These are phyloP conservation scores for Chionoecetes opilio DNA, from an alignment of 1,140 invertebrate genomes.

Conservation along the genomic window DNA sequence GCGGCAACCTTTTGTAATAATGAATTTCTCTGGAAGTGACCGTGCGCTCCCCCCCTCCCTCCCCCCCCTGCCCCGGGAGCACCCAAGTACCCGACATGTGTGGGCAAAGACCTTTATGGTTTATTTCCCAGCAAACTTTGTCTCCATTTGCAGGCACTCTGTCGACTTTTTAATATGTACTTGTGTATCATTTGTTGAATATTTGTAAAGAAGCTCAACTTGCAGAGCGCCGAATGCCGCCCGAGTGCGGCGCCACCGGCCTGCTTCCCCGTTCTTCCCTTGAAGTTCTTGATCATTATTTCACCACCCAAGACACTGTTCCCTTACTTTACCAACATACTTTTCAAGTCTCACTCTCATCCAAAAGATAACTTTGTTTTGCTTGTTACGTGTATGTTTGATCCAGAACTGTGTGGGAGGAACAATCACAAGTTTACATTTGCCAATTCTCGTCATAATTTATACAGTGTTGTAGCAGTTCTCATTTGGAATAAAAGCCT, in stretches of 20 bases:
- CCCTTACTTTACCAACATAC: slow-evolving; percentile 39
- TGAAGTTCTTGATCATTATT: slow-evolving; percentile 16
- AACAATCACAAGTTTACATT: slow-evolving; percentile 79
- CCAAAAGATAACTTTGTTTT: slow-evolving; percentile 61
- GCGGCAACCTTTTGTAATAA: slow-evolving; percentile 20
- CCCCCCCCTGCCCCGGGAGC: slow-evolving; percentile 3
- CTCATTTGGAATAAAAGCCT: slow-evolving; percentile 79
- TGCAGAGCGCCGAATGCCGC: slow-evolving; percentile 1
- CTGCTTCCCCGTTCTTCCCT: slow-evolving; percentile 16
- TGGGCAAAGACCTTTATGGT: slow-evolving; percentile 19
- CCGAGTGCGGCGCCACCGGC: neutral
- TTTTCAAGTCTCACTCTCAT: slow-evolving; percentile 50
- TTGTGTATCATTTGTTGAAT: slow-evolving; percentile 30
- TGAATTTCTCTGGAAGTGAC: slow-evolving; percentile 5
- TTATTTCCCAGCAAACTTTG: slow-evolving; percentile 20
- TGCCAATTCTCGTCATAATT: slow-evolving; percentile 79
- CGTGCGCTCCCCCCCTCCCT: neutral
- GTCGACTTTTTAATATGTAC: slow-evolving; percentile 30
- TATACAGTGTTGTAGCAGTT: slow-evolving; percentile 79
- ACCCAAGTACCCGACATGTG: slow-evolving; percentile 25
- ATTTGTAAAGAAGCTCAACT: slow-evolving; percentile 21
- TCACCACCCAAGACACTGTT: slow-evolving; percentile 42
- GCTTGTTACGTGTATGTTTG: slow-evolving; percentile 78
- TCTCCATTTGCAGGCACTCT: slow-evolving; percentile 16
- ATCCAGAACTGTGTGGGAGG: slow-evolving; percentile 75